Conservation (phyloP, 2,113 vertebrate genomes). For the Calyptommatus sinebrachiatus region DNA sequence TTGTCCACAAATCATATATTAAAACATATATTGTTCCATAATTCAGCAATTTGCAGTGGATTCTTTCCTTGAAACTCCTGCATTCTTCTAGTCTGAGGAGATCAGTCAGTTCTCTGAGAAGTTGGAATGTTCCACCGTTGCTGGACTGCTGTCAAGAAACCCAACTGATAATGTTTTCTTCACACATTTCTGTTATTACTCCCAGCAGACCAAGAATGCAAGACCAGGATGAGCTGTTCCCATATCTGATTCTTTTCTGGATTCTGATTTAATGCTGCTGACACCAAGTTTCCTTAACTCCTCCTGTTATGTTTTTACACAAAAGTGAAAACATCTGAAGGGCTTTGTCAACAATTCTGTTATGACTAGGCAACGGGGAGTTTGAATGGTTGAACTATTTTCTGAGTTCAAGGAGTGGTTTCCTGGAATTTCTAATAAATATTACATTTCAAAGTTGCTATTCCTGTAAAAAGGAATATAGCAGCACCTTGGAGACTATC, state of each 20-base stretch:
- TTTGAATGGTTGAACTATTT: not conserved
- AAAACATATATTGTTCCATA: too few species aligned
- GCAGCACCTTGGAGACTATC: too few species aligned
- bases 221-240: not conserved
- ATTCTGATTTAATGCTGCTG: not conserved
- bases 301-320: not conserved
- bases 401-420: slow-evolving; percentile 19
- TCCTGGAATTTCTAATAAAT: slow-evolving; percentile 18
- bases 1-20: too few species aligned
- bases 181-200: not conserved
- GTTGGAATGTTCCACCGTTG: too few species aligned
- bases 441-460: slow-evolving; percentile 8
- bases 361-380: slow-evolving; percentile 2
- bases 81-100: too few species aligned
- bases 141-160: not conserved
- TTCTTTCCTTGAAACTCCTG: too few species aligned
- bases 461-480: not conserved
- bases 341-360: not conserved
- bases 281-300: not conserved
- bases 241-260: not conserved
- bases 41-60: too few species aligned
- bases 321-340: not conserved
- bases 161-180: not conserved
- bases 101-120: too few species aligned
- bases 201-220: not conserved